Evolutionary conservation across 2,888 invertebrate genomes (phyloP).

Genomic region (Cryptus viduatorius): DNA sequence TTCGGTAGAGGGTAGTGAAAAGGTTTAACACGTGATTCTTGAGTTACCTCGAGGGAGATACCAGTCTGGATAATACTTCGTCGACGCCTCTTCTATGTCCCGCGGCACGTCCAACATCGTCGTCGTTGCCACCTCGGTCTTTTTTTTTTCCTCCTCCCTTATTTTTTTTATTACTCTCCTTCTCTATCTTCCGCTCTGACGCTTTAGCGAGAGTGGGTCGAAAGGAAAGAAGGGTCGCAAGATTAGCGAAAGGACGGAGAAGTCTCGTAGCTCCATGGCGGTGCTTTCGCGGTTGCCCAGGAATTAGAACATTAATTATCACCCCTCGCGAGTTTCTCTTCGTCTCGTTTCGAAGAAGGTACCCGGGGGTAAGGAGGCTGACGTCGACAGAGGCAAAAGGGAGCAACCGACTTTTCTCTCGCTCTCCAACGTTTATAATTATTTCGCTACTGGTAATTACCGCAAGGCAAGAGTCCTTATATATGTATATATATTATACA

Average conservation of each 20-base stretch:
- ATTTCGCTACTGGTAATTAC: slow-evolving; percentile 48
- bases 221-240: slow-evolving; percentile 17
- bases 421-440: slow-evolving; percentile 40
- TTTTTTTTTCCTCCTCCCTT: background rate
- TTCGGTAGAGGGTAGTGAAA: background rate
- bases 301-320: slow-evolving; percentile 41
- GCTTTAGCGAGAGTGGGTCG: background rate
- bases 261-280: slow-evolving; percentile 17
- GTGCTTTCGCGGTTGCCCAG: slow-evolving; percentile 14
- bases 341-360: slow-evolving; percentile 25
- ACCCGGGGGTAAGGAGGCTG: slow-evolving; percentile 7
- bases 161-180: background rate
- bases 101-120: slow-evolving; percentile 17
- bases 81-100: slow-evolving; percentile 21
- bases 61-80: slow-evolving; percentile 18
- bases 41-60: slow-evolving; percentile 25
- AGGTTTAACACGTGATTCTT: slow-evolving; percentile 16
- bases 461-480: slow-evolving; percentile 10
- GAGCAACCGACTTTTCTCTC: background rate
- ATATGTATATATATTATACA: background rate
- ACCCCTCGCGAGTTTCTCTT: background rate
- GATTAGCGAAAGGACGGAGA: slow-evolving; percentile 28
- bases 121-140: background rate
- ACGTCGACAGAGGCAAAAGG: background rate
- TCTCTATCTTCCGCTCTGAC: slow-evolving; percentile 12